Percentiles rank a stretch among this genome's conserved stretches.
phyloP scores from a whole-genome alignment of 2,888 invertebrate species.

The Troides oblongomaculatus region DNA sequence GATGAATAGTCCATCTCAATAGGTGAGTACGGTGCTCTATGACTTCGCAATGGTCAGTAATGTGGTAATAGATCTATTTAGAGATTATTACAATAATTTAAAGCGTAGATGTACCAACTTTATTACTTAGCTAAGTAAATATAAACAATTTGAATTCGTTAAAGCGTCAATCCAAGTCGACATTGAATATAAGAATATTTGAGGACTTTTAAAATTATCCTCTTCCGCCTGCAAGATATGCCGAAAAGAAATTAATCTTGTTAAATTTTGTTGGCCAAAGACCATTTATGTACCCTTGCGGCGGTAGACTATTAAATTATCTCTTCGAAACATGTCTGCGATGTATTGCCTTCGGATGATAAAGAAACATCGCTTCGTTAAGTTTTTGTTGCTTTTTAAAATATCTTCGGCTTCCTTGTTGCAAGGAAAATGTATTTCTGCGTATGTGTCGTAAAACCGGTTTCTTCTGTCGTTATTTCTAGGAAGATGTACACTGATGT shows the following conservation, averaged over 20 bases:
- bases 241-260: conserved; percentile 16
- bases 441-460: not conserved
- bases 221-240: conserved; percentile 23
- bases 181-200: not conserved
- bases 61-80: too few species aligned
- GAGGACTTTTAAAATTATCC: conserved; percentile 13
- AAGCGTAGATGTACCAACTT: too few species aligned
- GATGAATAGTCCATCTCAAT: too few species aligned
- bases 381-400: conserved; percentile 15
- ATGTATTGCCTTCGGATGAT: conserved; percentile 13
- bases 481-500: not conserved
- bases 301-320: conserved; percentile 13
- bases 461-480: conserved; percentile 1
- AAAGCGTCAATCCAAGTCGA: too few species aligned
- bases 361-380: conserved; percentile 3
- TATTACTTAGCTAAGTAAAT: too few species aligned
- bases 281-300: conserved; percentile 10
- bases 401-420: conserved; percentile 3
- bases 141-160: too few species aligned
- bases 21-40: not conserved
- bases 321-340: not conserved
- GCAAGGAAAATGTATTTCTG: conserved; percentile 16
- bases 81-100: too few species aligned
- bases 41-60: not conserved
- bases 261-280: conserved; percentile 15